phyloP scores from a whole-genome alignment of 2,113 vertebrate genomes.

The Boleophthalmus pectinirostris region DNA sequence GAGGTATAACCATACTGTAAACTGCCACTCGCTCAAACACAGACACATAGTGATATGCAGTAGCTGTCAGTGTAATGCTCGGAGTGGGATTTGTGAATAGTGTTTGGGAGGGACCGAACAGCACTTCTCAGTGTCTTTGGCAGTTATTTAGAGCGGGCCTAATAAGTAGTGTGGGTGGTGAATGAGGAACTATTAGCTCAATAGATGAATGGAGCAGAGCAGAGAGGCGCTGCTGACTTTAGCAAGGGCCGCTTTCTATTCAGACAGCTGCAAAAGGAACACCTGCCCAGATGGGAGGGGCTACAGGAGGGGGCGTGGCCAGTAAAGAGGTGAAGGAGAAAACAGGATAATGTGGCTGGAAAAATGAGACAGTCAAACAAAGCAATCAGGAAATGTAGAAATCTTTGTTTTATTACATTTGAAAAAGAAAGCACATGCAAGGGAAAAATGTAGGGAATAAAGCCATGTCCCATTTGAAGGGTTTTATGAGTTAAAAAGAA shows the following conservation, averaged over 20 bases:
- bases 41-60: slow-evolving; percentile 52
- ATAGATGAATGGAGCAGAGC: slow-evolving; percentile 60
- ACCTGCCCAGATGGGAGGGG: slow-evolving; percentile 51
- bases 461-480: too few species aligned
- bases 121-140: slow-evolving; percentile 48
- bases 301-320: slow-evolving; percentile 5
- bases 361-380: neutral
- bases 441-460: neutral
- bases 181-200: slow-evolving; percentile 70
- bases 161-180: slow-evolving; percentile 68
- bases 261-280: slow-evolving; percentile 53
- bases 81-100: slow-evolving; percentile 51
- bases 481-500: too few species aligned
- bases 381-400: too few species aligned
- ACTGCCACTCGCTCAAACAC: slow-evolving; percentile 63
- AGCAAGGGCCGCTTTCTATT: slow-evolving; percentile 27
- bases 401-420: neutral
- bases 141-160: slow-evolving; percentile 58
- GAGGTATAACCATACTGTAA: slow-evolving; percentile 17
- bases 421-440: neutral
- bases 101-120: slow-evolving; percentile 36
- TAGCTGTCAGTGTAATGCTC: slow-evolving; percentile 29
- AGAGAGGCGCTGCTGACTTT: slow-evolving; percentile 22
- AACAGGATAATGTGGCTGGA: too few species aligned
- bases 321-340: slow-evolving; percentile 21